Base-by-base conservation (phyloP, 2,797 vertebrate genomes). In the Sciaenops ocellatus region DNA sequence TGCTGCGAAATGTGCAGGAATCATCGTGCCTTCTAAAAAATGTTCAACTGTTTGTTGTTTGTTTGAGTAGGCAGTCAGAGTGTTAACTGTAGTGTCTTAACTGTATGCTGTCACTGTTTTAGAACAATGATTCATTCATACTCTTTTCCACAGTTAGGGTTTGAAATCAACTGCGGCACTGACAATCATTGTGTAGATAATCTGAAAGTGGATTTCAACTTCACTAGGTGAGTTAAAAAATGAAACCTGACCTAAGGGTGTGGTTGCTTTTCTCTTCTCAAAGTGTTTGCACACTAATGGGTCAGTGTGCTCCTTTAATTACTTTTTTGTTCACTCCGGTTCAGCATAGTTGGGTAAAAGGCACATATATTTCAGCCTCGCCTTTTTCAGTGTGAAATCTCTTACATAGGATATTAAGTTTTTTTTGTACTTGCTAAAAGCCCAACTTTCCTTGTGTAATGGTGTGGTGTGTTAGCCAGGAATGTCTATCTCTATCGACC, bases 111-210 rank as follows among this genome's bases (percentile, higher is more conserved):
- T 66, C 2, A 50, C 6, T 48, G 9, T 42, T 15, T 1, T 6
- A 67, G 10, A 79, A 44, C 10, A 30, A 4, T 30, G 30, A 30
- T 30, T 30, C 22, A 10, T n/a, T 44, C 3, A 55, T 10, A 4
- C 18, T 78, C 20, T 70, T 10, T 54, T 80, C 69, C 46, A 75
- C 91, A 97, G 97, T 85, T 97, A 28, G 86, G 84, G 0, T 97
- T 97, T 87, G 93, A 96, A 91, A 96, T 95, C 78, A 91, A 96
- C 78, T 97, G 97, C 41, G 95, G 96, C 8, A 0, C 0, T 0
- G 96, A 96, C 80, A 80, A 88, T 0, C 46, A 85, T 17, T 97
- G 96, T 73, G 83, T 90, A 28, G 97, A 97, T 16, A 71, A 95
- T 50, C 91, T 97, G 5, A 93, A 89, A 69, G 76, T 96, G 84